A percentile compares a stretch with the other conserved stretches of the same genome.
Evolutionary conservation across 2,113 vertebrate genomes (phyloP).

Genomic region (Poecilia latipinna): DNA sequence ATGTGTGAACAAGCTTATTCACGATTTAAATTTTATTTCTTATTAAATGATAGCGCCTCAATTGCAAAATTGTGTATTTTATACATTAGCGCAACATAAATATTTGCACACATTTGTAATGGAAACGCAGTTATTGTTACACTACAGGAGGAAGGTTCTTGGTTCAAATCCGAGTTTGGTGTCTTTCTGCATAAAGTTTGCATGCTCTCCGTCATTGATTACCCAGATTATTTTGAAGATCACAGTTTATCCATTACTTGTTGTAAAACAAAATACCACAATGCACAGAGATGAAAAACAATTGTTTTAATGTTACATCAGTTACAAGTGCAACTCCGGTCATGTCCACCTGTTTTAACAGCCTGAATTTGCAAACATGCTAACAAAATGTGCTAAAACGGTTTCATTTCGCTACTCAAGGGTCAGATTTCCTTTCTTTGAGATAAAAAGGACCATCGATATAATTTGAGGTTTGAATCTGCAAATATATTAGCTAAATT

Average conservation of each 20-base stretch:
- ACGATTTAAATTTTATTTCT: too few species aligned
- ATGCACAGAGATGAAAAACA: slow-evolving; percentile 64
- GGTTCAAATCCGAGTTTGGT: too few species aligned
- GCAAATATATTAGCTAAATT: slow-evolving; percentile 31
- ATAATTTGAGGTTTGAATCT: slow-evolving; percentile 23
- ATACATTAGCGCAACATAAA: too few species aligned
- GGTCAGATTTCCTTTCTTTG: slow-evolving; percentile 11
- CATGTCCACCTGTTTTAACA: slow-evolving; percentile 59
- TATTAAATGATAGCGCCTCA: too few species aligned
- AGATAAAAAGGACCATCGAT: slow-evolving; percentile 6
- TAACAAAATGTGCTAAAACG: slow-evolving; percentile 22
- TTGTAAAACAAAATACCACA: slow-evolving; percentile 20
- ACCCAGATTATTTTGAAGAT: neutral
- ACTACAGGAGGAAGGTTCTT: too few species aligned
- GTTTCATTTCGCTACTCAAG: slow-evolving; percentile 26
- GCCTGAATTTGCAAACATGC: slow-evolving; percentile 42
- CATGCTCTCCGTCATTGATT: too few species aligned
- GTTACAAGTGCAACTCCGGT: slow-evolving; percentile 72
- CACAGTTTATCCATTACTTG: neutral
- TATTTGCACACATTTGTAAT: too few species aligned
- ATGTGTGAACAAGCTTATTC: too few species aligned
- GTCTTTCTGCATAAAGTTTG: too few species aligned
- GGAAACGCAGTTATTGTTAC: too few species aligned
- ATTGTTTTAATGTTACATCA: slow-evolving; percentile 77
- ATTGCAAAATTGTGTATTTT: too few species aligned